Evolutionary conservation across 23 tunicate genomes (phyloP).

Genomic region (Trididemnum miniatum): DNA sequence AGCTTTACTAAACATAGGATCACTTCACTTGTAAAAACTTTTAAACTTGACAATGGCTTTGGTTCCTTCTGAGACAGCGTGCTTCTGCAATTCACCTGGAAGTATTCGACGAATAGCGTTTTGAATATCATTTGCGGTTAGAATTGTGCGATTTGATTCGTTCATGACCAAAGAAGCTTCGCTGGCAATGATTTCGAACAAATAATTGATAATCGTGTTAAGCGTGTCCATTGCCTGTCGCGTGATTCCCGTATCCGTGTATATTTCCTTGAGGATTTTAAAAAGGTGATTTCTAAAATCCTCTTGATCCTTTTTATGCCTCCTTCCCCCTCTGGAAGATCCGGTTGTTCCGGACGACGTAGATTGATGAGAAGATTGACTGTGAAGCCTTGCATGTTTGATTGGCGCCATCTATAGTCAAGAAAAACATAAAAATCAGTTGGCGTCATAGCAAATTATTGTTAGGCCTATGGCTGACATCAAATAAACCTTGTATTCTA

Average conservation of each 20-base stretch:
- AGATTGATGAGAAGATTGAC: conserved; percentile 15
- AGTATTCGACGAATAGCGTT: conserved; percentile 66
- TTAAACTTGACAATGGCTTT: conserved; percentile 89
- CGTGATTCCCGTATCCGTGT: conserved; percentile 85
- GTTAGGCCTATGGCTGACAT: too few relatives aligned
- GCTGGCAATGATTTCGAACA: conserved; percentile 56
- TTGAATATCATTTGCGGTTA: conserved; percentile 83
- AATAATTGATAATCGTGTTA: conserved; percentile 67
- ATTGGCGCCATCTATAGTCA: conserved; percentile 24
- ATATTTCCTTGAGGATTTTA: conserved; percentile 75
- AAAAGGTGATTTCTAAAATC: conserved; percentile 66
- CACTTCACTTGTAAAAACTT: conserved; percentile 51
- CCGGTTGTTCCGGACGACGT: neutral
- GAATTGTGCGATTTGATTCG: conserved; percentile 52
- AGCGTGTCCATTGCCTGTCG: conserved; percentile 74
- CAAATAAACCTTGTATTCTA: too few relatives aligned
- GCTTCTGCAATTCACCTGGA: conserved; percentile 88
- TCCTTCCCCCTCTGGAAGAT: conserved; percentile 19
- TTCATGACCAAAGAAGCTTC: conserved; percentile 65
- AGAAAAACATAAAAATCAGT: too few relatives aligned
- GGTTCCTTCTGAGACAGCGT: conserved; percentile 92
- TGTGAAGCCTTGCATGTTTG: conserved; percentile 3
- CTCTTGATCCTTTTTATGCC: conserved; percentile 43
- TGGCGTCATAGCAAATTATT: too few relatives aligned
- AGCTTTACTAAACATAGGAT: neutral